phyloP scores from a whole-genome alignment of 2,888 invertebrate genomes.

The Sphaerophoria taeniata region DNA sequence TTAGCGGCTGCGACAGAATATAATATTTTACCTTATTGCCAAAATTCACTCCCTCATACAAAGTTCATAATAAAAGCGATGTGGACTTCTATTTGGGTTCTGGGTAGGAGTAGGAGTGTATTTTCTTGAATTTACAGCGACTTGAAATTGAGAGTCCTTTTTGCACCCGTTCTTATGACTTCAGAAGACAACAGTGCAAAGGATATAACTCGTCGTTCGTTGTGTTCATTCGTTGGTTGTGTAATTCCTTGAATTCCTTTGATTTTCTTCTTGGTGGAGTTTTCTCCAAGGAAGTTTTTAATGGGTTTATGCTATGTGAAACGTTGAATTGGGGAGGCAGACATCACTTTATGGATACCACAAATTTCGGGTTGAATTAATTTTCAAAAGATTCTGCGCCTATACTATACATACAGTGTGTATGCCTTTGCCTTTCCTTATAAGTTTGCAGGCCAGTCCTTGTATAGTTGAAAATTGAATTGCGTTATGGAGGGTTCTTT shows the following conservation, averaged over 20 bases:
- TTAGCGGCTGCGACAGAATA: constrained; percentile 45
- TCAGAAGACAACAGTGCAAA: neutral
- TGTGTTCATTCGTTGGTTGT: constrained; percentile 65
- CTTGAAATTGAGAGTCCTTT: constrained; percentile 34
- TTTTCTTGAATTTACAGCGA: constrained; percentile 55
- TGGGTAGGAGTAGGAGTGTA: constrained; percentile 10
- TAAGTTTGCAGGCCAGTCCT: neutral
- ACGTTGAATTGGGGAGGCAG: constrained; percentile 1
- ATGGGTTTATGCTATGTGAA: constrained; percentile 30
- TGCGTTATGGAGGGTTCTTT: neutral
- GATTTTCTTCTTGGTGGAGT: constrained; percentile 70
- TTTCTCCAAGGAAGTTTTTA: constrained; percentile 64
- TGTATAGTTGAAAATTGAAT: too few relatives aligned
- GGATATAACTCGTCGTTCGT: constrained; percentile 40
- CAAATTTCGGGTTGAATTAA: constrained; percentile 73
- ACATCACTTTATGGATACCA: constrained; percentile 63
- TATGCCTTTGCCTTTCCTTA: neutral
- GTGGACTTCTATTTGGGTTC: constrained; percentile 23
- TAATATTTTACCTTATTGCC: constrained; percentile 27
- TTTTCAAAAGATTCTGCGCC: constrained; percentile 55
- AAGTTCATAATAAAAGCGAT: constrained; percentile 58
- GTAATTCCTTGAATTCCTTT: constrained; percentile 73
- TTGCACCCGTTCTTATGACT: constrained; percentile 50
- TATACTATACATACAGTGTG: neutral
- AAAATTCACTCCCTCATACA: constrained; percentile 31